phyloP scores from a whole-genome alignment of 2,113 vertebrate species.

The Erythrocercus mccallii region DNA sequence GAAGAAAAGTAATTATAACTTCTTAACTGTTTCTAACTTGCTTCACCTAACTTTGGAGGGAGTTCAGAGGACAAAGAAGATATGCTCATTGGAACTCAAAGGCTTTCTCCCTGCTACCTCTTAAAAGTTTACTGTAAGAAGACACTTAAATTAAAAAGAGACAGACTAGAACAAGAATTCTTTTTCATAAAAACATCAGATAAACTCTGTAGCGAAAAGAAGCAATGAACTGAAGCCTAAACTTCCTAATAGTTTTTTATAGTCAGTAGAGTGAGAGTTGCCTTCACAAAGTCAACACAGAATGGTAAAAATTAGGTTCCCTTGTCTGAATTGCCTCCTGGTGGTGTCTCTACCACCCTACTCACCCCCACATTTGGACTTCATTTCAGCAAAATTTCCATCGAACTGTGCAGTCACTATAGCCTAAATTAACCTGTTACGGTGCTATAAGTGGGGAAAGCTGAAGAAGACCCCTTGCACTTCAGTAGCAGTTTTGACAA shows the following conservation, averaged over 20 bases:
- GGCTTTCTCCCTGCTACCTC: not conserved
- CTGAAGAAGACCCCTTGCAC: not conserved
- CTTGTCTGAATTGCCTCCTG: not conserved
- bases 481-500: not conserved
- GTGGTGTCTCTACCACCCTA: not conserved
- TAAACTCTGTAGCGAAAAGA: not conserved
- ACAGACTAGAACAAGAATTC: not conserved
- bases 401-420: not conserved
- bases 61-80: not conserved
- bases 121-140: not conserved
- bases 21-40: not conserved
- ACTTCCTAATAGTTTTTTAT: not conserved
- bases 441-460: accelerated
- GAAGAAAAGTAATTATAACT: not conserved
- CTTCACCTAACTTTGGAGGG: not conserved
- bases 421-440: not conserved
- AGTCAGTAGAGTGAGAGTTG: not conserved
- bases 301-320: not conserved
- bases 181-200: not conserved
- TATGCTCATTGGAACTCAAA: not conserved
- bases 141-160: not conserved
- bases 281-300: not conserved
- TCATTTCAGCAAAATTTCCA: not conserved
- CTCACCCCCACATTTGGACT: not conserved
- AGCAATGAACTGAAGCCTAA: not conserved